These are phyloP conservation scores for Drosophila teissieri DNA, from an alignment of 1,140 invertebrate species.

Conservation along the genomic window DNA sequence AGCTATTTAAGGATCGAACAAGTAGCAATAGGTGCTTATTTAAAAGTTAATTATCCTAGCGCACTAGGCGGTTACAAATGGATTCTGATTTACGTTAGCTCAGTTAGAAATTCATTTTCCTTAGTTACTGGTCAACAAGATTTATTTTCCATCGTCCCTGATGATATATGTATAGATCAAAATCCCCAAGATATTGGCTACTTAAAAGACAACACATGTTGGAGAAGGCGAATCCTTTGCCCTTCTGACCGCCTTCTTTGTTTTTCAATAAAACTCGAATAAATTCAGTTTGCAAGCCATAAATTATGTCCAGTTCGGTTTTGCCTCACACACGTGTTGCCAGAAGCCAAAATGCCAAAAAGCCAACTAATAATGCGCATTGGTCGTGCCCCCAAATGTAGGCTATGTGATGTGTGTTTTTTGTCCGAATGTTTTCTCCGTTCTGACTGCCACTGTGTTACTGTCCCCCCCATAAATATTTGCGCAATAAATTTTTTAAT, in stretches of 20 bases:
- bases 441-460: conserved; percentile 44
- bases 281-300: conserved; percentile 70
- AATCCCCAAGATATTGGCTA: not conserved
- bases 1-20: no score
- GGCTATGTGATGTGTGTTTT: conserved; percentile 56
- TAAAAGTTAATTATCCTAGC: no score
- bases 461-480: conserved; percentile 84
- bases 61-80: no score
- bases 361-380: conserved; percentile 73
- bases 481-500: conserved; percentile 85
- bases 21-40: no score
- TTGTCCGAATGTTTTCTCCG: conserved; percentile 26
- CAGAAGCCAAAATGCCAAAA: conserved; percentile 29
- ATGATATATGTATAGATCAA: conserved; percentile 1
- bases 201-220: conserved; percentile 44
- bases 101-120: no score
- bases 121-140: not conserved
- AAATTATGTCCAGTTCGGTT: conserved; percentile 73
- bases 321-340: conserved; percentile 49
- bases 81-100: no score
- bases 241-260: conserved; percentile 7
- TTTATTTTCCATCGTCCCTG: not conserved
- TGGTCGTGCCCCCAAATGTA: conserved; percentile 66
- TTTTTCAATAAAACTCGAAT: conserved; percentile 60
- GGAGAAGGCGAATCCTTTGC: conserved; percentile 10